These are phyloP conservation scores for Leiothrix lutea DNA, from an alignment of 2,113 vertebrate genomes.

Conservation along the genomic window DNA sequence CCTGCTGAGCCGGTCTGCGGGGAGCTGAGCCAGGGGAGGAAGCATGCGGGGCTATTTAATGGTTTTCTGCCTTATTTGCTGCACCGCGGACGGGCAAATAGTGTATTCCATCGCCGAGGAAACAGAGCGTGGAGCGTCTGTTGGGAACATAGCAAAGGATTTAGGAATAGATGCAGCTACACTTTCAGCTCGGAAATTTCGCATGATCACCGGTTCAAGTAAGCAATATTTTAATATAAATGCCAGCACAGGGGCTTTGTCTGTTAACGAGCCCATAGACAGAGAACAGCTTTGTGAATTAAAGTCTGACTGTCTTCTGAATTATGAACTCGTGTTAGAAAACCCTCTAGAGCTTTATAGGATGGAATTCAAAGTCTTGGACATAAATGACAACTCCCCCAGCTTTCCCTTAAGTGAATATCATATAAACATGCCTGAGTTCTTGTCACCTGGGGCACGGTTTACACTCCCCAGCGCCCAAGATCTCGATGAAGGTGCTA, in stretches of 20 bases:
- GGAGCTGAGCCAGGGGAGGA: conserved; percentile 43
- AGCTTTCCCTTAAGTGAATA: conserved; percentile 67
- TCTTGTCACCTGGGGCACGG: conserved; percentile 65
- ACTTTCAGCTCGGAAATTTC: conserved; percentile 73
- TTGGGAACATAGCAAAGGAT: conserved; percentile 72
- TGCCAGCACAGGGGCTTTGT: conserved; percentile 67
- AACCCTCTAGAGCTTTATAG: conserved; percentile 74
- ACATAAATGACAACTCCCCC: conserved; percentile 78
- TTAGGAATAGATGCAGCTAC: conserved; percentile 65
- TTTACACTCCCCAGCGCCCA: conserved; percentile 72
- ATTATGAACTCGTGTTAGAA: conserved; percentile 74
- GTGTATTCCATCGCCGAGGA: conserved; percentile 74
- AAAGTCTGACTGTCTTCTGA: conserved; percentile 67
- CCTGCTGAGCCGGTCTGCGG: conserved; percentile 19
- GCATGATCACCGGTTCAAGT: conserved; percentile 66
- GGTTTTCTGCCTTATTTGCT: conserved; percentile 65
- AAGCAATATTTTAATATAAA: conserved; percentile 76
- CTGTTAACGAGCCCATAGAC: conserved; percentile 71
- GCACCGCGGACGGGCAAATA: conserved; percentile 48
- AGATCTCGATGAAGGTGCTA: conserved; percentile 74
- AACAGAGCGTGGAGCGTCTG: conserved; percentile 54
- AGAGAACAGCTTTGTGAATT: conserved; percentile 70
- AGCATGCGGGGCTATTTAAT: conserved; percentile 65
- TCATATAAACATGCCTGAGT: conserved; percentile 72
- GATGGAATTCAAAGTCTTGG: conserved; percentile 70